Conservation (phyloP, 30 jellyfish, hydroid and myxozoan species). For the Aurelia coerulea region DNA sequence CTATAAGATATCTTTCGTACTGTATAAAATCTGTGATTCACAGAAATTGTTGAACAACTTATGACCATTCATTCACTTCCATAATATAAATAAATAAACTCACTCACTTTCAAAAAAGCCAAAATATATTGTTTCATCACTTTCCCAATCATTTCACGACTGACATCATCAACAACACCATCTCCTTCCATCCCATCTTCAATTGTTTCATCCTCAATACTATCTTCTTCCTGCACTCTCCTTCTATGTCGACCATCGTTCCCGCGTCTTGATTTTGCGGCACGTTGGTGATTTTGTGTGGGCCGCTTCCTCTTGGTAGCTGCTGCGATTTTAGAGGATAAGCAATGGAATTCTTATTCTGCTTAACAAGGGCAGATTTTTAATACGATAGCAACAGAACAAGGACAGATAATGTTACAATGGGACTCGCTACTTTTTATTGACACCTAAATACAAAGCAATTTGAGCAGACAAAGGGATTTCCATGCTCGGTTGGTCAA, state of each 20-base stretch:
- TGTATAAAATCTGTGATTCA: no score
- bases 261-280: constrained; percentile 29
- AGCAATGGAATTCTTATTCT: not conserved
- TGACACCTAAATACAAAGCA: no score
- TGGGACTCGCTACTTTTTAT: no score
- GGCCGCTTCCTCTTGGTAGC: constrained; percentile 37
- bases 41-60: no score
- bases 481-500: no score
- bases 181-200: constrained; percentile 1
- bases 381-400: not conserved
- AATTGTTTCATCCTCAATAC: constrained; percentile 13
- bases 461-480: no score
- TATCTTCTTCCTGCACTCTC: constrained; percentile 2
- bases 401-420: not conserved
- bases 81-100: no score
- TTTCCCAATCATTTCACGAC: not conserved
- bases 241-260: not conserved
- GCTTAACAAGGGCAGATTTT: not conserved
- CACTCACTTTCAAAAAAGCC: constrained; percentile 21
- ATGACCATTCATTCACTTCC: no score
- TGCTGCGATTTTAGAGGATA: not conserved
- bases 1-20: no score
- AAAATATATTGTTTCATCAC: constrained; percentile 10
- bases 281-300: constrained; percentile 7
- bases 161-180: not conserved